Percentiles rank a stretch among this genome's conserved stretches.
These are phyloP conservation scores for Ceryle rudis DNA, from an alignment of 2,797 vertebrate species.

Conservation along the genomic window DNA sequence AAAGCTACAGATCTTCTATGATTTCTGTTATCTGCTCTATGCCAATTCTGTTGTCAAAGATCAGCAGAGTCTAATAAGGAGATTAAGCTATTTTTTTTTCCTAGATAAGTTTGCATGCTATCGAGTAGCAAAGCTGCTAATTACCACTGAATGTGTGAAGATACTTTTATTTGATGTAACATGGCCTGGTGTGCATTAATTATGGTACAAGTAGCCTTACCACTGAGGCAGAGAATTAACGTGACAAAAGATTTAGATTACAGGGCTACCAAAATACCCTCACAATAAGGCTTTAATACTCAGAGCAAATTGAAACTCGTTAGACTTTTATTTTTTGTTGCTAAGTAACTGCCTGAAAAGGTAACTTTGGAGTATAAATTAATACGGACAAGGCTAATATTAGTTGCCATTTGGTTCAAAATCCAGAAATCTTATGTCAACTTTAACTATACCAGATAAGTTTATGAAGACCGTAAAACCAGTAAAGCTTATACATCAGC, in stretches of 20 bases:
- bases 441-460: not conserved
- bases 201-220: conserved; percentile 66
- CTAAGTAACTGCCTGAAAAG: conserved; percentile 66
- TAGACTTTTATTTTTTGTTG: conserved; percentile 61
- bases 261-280: conserved; percentile 49
- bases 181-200: conserved; percentile 63
- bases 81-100: conserved; percentile 61
- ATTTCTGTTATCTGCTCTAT: not conserved
- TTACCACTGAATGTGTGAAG: conserved; percentile 70
- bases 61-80: conserved; percentile 64
- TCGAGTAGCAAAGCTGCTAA: conserved; percentile 67
- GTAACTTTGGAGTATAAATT: conserved; percentile 54
- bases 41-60: conserved; percentile 44
- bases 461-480: not conserved
- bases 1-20: not conserved
- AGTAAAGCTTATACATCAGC: not conserved
- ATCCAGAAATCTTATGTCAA: conserved; percentile 9
- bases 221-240: conserved; percentile 58
- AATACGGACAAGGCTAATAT: conserved; percentile 32
- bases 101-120: conserved; percentile 59
- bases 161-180: conserved; percentile 70
- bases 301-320: conserved; percentile 43
- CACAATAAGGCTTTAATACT: conserved; percentile 27
- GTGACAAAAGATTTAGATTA: conserved; percentile 68
- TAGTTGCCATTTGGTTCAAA: conserved; percentile 35